A percentile compares a stretch with the other conserved stretches of the same genome.
These are phyloP conservation scores for Turritopsis dohrnii DNA, from an alignment of 30 jellyfish, hydroid and myxozoan genomes.

Conservation along the genomic window DNA sequence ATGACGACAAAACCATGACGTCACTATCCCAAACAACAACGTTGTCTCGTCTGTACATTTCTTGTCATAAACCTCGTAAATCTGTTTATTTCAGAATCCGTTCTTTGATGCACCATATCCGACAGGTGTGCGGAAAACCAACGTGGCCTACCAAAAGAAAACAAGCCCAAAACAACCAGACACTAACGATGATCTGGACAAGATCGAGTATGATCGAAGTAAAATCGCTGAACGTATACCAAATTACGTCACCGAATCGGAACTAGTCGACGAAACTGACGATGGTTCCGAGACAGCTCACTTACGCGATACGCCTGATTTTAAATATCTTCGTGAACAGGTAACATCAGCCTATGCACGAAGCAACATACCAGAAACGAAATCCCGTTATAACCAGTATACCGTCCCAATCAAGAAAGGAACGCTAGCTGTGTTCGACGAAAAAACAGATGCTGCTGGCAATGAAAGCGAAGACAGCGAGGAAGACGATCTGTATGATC, in stretches of 20 bases:
- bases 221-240: constrained; percentile 15
- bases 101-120: constrained; percentile 89
- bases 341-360: not conserved
- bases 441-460: not conserved
- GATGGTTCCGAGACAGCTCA: not conserved
- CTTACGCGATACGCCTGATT: not conserved
- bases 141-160: constrained; percentile 18
- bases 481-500: not conserved
- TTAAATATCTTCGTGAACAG: not conserved
- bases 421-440: constrained; percentile 27
- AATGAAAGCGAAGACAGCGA: not conserved
- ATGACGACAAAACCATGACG: too few species aligned
- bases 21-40: too few species aligned
- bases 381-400: constrained; percentile 9
- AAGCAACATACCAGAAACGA: not conserved
- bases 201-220: constrained; percentile 25
- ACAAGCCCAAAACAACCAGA: not conserved
- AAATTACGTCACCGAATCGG: not conserved
- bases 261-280: not conserved
- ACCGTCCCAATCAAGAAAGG: constrained; percentile 27
- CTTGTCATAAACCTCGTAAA: not conserved
- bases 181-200: not conserved
- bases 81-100: constrained; percentile 62
- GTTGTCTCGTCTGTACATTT: too few species aligned
- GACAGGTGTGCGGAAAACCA: constrained; percentile 75